A percentile compares a stretch with the other conserved stretches of the same genome.
Evolutionary conservation across 1,140 invertebrate genomes (phyloP).

Genomic region (Zophobas atratus): DNA sequence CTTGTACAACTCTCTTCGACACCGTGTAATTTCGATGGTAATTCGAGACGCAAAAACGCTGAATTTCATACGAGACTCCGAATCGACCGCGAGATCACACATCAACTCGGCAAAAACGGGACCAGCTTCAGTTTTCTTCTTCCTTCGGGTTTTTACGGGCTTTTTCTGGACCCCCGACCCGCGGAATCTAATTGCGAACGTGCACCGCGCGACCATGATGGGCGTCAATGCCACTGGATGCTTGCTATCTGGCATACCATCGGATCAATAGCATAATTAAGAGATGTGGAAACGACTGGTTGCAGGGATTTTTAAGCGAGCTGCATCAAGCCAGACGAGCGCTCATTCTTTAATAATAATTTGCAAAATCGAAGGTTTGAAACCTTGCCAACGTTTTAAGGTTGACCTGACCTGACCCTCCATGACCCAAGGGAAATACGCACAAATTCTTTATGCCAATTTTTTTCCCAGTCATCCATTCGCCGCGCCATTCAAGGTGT

Average conservation of each 20-base stretch:
- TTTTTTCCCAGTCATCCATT: too few species aligned
- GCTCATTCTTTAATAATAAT: too few species aligned
- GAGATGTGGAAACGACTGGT: background rate
- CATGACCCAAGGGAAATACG: too few species aligned
- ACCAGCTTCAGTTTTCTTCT: constrained; percentile 7
- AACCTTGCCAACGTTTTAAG: too few species aligned
- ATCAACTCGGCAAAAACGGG: constrained; percentile 34
- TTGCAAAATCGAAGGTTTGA: too few species aligned
- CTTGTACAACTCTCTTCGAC: constrained; percentile 56
- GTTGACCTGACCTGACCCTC: too few species aligned
- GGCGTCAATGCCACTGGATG: background rate
- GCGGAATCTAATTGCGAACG: constrained; percentile 1
- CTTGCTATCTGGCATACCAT: too few species aligned
- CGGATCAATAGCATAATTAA: background rate
- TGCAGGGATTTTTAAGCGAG: background rate
- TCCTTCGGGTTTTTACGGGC: constrained; percentile 8
- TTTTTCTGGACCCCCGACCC: constrained; percentile 4
- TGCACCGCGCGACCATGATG: background rate
- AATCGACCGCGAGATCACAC: constrained; percentile 40
- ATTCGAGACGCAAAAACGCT: constrained; percentile 42
- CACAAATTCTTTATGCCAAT: too few species aligned
- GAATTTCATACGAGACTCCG: constrained; percentile 35
- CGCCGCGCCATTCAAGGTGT: too few species aligned
- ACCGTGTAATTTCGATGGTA: constrained; percentile 55
- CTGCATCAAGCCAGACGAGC: too few species aligned